Evolutionary conservation across 1,140 invertebrate species (phyloP).

Genomic region (Formica exsecta): DNA sequence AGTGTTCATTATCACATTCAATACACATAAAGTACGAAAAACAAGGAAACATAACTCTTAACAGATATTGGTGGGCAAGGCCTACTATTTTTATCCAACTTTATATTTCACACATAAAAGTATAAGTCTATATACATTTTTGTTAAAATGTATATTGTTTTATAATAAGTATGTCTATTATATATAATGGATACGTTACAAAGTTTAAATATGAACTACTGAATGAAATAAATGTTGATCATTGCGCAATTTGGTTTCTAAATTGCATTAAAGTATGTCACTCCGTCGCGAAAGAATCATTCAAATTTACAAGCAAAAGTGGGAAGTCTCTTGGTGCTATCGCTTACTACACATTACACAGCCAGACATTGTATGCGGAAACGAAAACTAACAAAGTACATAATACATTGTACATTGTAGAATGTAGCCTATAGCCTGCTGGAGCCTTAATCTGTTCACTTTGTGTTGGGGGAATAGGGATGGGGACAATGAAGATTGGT

Average conservation of each 20-base stretch:
- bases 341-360: constrained; percentile 86
- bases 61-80: constrained; percentile 73
- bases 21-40: constrained; percentile 66
- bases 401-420: constrained; percentile 86
- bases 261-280: constrained; percentile 61
- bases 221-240: constrained; percentile 79
- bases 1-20: constrained; percentile 72
- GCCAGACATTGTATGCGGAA: constrained; percentile 82
- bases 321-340: constrained; percentile 83
- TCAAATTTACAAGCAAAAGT: constrained; percentile 65
- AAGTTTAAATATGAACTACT: constrained; percentile 74
- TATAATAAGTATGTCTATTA: constrained; percentile 77
- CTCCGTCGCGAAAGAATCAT: constrained; percentile 55
- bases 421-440: constrained; percentile 86
- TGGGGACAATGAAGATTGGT: constrained; percentile 9
- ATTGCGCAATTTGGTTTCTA: constrained; percentile 75
- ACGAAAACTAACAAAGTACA: constrained; percentile 81
- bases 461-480: constrained; percentile 79
- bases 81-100: constrained; percentile 83
- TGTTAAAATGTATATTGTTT: constrained; percentile 79
- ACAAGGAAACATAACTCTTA: constrained; percentile 74
- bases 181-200: constrained; percentile 78
- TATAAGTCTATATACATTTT: constrained; percentile 79
- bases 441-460: constrained; percentile 87
- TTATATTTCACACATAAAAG: constrained; percentile 79